Base-by-base conservation (phyloP, 2,797 vertebrate genomes). In the Odontamblyopus rebecca region DNA sequence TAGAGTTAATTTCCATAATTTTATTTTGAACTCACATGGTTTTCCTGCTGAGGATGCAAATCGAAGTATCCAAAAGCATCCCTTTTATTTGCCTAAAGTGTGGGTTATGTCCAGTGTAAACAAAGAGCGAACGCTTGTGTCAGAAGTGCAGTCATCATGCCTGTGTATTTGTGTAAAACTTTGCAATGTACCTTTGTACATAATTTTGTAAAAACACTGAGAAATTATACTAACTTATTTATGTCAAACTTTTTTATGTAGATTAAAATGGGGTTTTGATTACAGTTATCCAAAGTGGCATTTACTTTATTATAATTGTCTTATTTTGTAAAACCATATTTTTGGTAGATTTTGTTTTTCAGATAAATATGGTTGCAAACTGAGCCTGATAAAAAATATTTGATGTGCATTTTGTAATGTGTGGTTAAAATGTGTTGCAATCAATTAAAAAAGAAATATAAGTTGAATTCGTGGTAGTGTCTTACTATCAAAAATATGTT, bases 201-300 rank as follows among this genome's bases (percentile, higher is more conserved):
- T 93, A 93, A 89, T 90, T 92, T 93, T 95, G 93, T 98, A 97
- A 97, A 99, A 95, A 98, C 96, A 98, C 97, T 98, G 97, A 98
- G 95, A 97, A 98, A 97, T 95, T 98, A 96, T 97, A 98, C 96
- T 98, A 98, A 99, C 95, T 99, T 98, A 98, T 99, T 98, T 98
- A 98, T 97, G 96, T 96, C 93, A 84, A 96, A 92, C 90, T 92
- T 91, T 91, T 89, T 91, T 91, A 94, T 96, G 91, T 96, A 96
- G 94, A 93, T 94, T 85, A 89, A 93, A 92, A 92, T 90, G 92
- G 88, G 89, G 92, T 94, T 92, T 93, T 92, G 90, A 92, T 94
- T 89, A 91, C 86, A 92, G 91, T 95, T 95, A 95, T 96, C 95
- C 96, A 97, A 98, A 98, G 95, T 94, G 96, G 95, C 95, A 89